Percentiles rank a stretch among this genome's conserved stretches.
phyloP scores from a whole-genome alignment of 2,888 invertebrate genomes.

The Acleris sparsana region DNA sequence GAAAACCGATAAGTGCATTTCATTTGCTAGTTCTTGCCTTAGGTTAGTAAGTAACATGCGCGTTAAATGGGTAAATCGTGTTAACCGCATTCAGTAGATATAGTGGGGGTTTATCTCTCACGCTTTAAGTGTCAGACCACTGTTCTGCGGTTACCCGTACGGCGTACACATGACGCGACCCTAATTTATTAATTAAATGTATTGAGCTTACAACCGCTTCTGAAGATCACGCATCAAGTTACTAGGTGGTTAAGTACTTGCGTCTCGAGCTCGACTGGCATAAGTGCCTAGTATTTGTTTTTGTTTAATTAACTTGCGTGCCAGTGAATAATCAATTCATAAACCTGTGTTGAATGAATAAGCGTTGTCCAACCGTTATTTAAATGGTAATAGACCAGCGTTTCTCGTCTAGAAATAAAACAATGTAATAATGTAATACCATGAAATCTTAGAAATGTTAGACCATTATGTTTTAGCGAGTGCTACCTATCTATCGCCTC shows the following conservation, averaged over 20 bases:
- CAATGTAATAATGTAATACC: not conserved
- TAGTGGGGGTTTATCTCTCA: constrained; percentile 38
- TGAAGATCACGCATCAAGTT: constrained; percentile 1
- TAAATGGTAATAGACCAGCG: not conserved
- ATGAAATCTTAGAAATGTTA: constrained; percentile 1
- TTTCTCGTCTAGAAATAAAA: not conserved
- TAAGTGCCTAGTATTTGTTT: not conserved
- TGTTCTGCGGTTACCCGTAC: constrained; percentile 14
- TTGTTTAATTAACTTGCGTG: not conserved
- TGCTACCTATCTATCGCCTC: not conserved
- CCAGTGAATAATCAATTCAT: not conserved
- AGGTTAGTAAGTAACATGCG: not conserved
- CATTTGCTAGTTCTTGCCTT: not conserved
- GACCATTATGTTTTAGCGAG: not conserved
- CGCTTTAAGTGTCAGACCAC: constrained; percentile 14
- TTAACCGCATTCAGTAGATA: constrained; percentile 31
- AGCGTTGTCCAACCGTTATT: not conserved
- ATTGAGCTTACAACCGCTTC: constrained; percentile 7
- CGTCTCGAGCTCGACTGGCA: not conserved
- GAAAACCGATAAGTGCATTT: no score
- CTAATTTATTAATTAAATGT: constrained; percentile 26
- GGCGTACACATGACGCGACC: constrained; percentile 11
- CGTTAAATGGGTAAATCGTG: constrained; percentile 41
- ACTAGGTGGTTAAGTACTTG: not conserved
- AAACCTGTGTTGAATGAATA: not conserved